Evolutionary conservation across 2,888 invertebrate species (phyloP), one percentile per base, ranked within the genome.

Genomic region (Danaus chrysippus): DNA sequence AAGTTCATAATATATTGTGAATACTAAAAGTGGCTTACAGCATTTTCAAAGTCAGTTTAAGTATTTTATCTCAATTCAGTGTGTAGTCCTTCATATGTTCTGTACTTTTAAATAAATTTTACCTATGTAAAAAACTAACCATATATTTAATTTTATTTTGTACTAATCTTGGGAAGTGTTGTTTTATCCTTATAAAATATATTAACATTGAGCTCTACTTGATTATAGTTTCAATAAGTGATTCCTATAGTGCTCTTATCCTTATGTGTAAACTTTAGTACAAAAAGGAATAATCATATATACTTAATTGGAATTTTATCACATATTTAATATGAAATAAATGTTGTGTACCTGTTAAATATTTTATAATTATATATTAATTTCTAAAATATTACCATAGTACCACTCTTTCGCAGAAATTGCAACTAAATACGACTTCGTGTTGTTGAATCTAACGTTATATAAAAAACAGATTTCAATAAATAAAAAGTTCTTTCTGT

Each of bases 131-230:
- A 86, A 89, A 91, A 91, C 91, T 92, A 91, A 91, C 91, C 89
- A 83, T 91, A 90, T 85, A 90, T 89, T 91, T 89, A 91, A 86
- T 91, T 91, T 91, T 89, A 87, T 91, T 91, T 91, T 91, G 84
- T 91, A 91, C 91, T 91, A 91, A 91, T 91, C 86, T 87, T 85
- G 90, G 90, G 86, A 91, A 88, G 90, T 91, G 91, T 91, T 91
- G 91, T 91, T 91, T 91, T 91, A 87, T 88, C 90, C 88, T 90
- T 89, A 88, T 80, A 89, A 89, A 91, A 91, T 91, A 91, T 91
- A 91, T 91, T 91, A 91, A 90, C 90, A 91, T 91, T 91, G 86
- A 91, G 87, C 89, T 91, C 91, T 85, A 85, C 82, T 83, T 73
- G 3, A 89, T 82, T 88, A 83, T 91, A 79, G 91, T 91, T 91